Conservation (phyloP, 2,888 invertebrate genomes). For the Myopa tessellatipennis region DNA sequence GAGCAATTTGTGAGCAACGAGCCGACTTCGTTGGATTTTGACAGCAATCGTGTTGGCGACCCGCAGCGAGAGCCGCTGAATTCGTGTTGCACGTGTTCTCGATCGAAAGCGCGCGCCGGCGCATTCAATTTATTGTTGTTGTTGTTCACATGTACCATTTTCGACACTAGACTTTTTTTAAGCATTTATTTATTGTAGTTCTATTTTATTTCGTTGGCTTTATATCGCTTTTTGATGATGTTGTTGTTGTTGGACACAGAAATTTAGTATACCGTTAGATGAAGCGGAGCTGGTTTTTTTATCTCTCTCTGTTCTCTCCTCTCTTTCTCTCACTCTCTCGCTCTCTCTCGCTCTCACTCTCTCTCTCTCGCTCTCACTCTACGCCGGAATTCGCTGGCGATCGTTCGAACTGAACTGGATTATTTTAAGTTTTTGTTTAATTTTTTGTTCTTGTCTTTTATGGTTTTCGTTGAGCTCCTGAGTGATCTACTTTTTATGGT, state of each 20-base stretch:
- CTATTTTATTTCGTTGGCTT: background rate
- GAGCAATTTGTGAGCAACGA: constrained; percentile 24
- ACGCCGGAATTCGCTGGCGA: background rate
- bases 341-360: background rate
- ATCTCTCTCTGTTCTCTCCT: background rate
- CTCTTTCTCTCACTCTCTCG: background rate
- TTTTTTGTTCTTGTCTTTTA: constrained; percentile 12
- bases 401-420: background rate
- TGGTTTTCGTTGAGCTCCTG: background rate
- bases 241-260: background rate
- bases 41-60: constrained; percentile 30
- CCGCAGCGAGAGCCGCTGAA: constrained; percentile 17
- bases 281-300: background rate
- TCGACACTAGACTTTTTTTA: background rate
- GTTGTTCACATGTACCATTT: constrained; percentile 12
- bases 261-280: background rate
- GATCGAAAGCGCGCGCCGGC: background rate
- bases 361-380: background rate
- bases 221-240: background rate
- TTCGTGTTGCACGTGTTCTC: constrained; percentile 28
- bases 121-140: constrained; percentile 23
- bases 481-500: constrained; percentile 11
- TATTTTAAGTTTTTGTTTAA: background rate
- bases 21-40: constrained; percentile 18
- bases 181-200: background rate